A percentile compares a stretch with the other conserved stretches of the same genome.
Evolutionary conservation across 2,797 vertebrate species (phyloP).

Genomic region (Varecia variegata): DNA sequence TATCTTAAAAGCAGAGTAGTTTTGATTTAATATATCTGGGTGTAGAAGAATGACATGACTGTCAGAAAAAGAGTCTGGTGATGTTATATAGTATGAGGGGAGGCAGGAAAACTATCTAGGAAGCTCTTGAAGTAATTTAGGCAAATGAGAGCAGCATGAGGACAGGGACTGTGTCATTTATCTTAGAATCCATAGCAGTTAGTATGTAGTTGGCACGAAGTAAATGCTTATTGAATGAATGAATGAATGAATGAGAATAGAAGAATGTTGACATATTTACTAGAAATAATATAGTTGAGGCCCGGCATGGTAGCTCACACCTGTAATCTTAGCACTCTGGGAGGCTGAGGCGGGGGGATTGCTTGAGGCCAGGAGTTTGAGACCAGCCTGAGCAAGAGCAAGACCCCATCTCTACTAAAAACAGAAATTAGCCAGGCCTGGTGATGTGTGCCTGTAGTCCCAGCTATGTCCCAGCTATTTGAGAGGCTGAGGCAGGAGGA

Average conservation of each 20-base stretch:
- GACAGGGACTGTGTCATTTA: not conserved
- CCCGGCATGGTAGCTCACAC: too few species aligned
- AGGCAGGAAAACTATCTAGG: not conserved
- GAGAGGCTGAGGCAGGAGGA: too few species aligned
- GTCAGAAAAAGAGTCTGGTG: not conserved
- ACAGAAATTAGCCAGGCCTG: too few species aligned
- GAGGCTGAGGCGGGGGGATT: too few species aligned
- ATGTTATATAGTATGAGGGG: not conserved
- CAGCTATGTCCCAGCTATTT: too few species aligned
- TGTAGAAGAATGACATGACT: not conserved
- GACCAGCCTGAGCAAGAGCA: too few species aligned
- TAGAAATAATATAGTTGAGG: constrained; percentile 16
- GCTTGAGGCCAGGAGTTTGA: too few species aligned
- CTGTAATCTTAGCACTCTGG: too few species aligned
- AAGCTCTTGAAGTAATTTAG: not conserved
- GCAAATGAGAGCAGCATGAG: not conserved
- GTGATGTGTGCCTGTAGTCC: too few species aligned
- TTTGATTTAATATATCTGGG: not conserved
- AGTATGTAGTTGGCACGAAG: not conserved
- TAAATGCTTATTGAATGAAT: constrained; percentile 3
- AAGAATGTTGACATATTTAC: constrained; percentile 7
- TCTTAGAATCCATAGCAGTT: not conserved
- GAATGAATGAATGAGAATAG: not conserved
- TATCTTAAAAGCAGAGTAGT: constrained; percentile 14
- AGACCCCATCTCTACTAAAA: too few species aligned